Evolutionary conservation across 53 echinoderm and acorn worm species (phyloP), one percentile per base, ranked within the genome.

Genomic region (Patiria pectinifera): DNA sequence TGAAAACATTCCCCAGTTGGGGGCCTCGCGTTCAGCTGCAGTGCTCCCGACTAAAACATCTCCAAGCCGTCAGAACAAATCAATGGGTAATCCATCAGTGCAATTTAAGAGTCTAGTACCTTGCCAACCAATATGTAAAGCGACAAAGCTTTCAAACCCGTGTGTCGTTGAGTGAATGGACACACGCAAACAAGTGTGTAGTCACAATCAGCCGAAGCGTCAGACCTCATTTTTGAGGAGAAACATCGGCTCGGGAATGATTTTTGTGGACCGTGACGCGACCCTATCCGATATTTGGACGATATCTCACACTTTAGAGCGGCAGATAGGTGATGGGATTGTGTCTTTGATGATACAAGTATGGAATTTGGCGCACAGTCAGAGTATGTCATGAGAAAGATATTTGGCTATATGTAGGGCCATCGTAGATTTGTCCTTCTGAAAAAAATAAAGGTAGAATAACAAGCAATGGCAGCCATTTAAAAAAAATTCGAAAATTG

Each of bases 31-130:
- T 21, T 71, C 71, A 58, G 9, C 70, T 18, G n/a, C 69, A 18
- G 46, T 85, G 85, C 71, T 72, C 48, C 25, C 22, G 8, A 86
- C 53, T 46, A 46, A 14, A 23, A 11, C 47, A 48, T 86, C 72
- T 86, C 86, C 74, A 22, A 74, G 43, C 71, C 72, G 86, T 86
- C 86, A 86, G 71, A 49, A 72, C 74, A 74, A 71, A 86, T 86
- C 71, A 74, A 48, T 48, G 48, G 18, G 72, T 74, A 86, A 86
- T 86, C 69, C 53, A 86, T 86, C 86, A 86, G 19, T 14, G 72
- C 74, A 47, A 6, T 74, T 78, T 45, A 78, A 14, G 49, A 86
- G 72, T 49, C 74, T 13, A 48, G 25, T 49, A 25, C 49, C 14
- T 21, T 48, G 49, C 45, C 23, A 8, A 1, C 48, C 26, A 24